Percentiles rank a stretch among this genome's conserved stretches.
phyloP scores from a whole-genome alignment of 2,888 invertebrate genomes.

The Sisyra nigra region DNA sequence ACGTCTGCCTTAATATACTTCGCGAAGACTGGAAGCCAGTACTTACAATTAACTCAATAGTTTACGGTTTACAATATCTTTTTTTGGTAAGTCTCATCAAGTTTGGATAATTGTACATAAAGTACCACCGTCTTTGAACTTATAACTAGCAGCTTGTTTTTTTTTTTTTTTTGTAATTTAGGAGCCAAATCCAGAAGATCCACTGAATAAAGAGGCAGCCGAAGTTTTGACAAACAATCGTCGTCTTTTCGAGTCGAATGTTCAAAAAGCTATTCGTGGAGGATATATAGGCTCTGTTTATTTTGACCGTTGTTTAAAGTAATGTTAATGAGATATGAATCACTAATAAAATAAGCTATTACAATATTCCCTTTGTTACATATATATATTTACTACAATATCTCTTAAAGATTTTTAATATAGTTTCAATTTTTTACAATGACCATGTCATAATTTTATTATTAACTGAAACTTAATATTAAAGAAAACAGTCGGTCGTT shows the following conservation, averaged over 20 bases:
- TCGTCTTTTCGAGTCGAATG: conserved; percentile 89
- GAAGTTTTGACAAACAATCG: conserved; percentile 91
- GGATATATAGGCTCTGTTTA: conserved; percentile 88
- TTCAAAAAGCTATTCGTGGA: conserved; percentile 89
- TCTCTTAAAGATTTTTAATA: background rate
- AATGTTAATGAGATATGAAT: conserved; percentile 28
- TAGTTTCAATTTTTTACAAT: no score
- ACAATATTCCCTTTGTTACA: conserved; percentile 2
- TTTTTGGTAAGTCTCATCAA: conserved; percentile 54
- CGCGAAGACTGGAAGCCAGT: conserved; percentile 99
- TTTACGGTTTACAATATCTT: conserved; percentile 93
- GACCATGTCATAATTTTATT: no score
- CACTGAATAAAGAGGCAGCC: conserved; percentile 95
- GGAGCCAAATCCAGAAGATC: conserved; percentile 99
- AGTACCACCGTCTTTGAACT: no score
- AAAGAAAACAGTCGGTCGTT: no score
- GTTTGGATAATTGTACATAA: no score
- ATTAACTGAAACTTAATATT: no score
- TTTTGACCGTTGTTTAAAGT: conserved; percentile 93
- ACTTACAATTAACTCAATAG: conserved; percentile 91
- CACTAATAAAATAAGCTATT: conserved; percentile 7
- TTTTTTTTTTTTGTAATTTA: conserved; percentile 23
- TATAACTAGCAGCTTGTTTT: background rate
- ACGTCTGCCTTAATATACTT: conserved; percentile 93
- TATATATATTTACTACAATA: conserved; percentile 1